A percentile compares a stretch with the other conserved stretches of the same genome.
These are phyloP conservation scores for Marronus borbonicus DNA, from an alignment of 2,888 invertebrate species.

Conservation along the genomic window DNA sequence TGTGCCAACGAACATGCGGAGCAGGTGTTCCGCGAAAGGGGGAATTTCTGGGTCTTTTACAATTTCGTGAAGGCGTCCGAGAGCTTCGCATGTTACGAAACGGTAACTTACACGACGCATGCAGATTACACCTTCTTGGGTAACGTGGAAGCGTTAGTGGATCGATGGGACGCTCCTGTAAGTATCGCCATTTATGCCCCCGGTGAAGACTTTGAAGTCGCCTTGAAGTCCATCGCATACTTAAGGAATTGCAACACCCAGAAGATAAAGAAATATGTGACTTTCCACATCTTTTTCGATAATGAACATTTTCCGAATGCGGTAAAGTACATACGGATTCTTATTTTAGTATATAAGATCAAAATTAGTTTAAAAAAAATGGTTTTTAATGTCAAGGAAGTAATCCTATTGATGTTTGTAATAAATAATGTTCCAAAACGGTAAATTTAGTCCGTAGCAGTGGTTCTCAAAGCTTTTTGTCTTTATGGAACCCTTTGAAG, in stretches of 20 bases:
- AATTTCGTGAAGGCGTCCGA: constrained; percentile 82
- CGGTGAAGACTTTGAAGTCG: constrained; percentile 82
- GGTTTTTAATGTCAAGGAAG: too few species aligned
- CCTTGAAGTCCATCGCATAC: constrained; percentile 83
- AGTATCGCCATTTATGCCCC: constrained; percentile 89
- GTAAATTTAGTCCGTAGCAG: too few species aligned
- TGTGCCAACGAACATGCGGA: neutral
- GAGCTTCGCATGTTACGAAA: constrained; percentile 80
- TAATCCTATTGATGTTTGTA: too few species aligned
- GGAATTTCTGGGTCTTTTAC: constrained; percentile 83
- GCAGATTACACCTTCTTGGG: constrained; percentile 90
- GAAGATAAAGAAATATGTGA: constrained; percentile 81
- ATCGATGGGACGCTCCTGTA: constrained; percentile 88
- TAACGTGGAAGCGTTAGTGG: constrained; percentile 85
- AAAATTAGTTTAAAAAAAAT: too few species aligned
- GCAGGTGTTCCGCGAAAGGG: constrained; percentile 43
- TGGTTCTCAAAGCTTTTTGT: too few species aligned
- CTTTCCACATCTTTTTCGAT: constrained; percentile 90
- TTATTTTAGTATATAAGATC: too few species aligned
- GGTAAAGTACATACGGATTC: constrained; percentile 60
- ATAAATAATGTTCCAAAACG: too few species aligned
- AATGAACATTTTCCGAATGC: constrained; percentile 82
- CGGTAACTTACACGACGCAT: constrained; percentile 89
- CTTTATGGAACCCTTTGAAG: too few species aligned
- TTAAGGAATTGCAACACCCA: constrained; percentile 81